Evolutionary conservation across 2,797 vertebrate species (phyloP).

Genomic region (Pteropus rufus): DNA sequence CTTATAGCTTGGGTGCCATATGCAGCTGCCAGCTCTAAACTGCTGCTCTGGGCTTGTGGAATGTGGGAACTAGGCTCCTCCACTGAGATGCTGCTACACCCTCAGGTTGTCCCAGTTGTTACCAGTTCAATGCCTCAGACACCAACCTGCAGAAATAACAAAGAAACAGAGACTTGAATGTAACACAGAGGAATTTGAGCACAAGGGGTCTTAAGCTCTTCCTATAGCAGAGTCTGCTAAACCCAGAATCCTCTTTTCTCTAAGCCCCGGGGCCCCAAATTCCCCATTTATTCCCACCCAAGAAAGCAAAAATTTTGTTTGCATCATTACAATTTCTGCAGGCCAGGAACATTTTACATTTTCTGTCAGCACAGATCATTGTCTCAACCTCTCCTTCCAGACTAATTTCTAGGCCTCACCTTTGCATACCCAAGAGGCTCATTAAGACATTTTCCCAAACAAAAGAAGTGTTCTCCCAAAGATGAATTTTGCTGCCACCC

Average conservation of each 20-base stretch:
- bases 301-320: background rate
- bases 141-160: background rate
- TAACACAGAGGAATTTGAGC: background rate
- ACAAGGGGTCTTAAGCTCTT: background rate
- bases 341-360: background rate
- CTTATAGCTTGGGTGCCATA: background rate
- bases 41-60: background rate
- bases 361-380: background rate
- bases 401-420: conserved; percentile 49
- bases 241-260: background rate
- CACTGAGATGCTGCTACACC: background rate
- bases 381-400: background rate
- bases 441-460: conserved; percentile 54
- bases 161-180: background rate
- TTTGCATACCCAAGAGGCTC: conserved; percentile 52
- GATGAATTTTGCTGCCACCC: conserved; percentile 55
- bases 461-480: conserved; percentile 39
- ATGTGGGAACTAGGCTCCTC: background rate
- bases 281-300: background rate
- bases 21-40: background rate
- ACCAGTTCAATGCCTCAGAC: background rate
- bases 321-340: background rate
- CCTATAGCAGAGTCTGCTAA: background rate
- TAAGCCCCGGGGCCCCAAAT: background rate
- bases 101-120: background rate